Evolutionary conservation across 2,888 invertebrate species (phyloP).

Genomic region (Microctonus hyperodae): DNA sequence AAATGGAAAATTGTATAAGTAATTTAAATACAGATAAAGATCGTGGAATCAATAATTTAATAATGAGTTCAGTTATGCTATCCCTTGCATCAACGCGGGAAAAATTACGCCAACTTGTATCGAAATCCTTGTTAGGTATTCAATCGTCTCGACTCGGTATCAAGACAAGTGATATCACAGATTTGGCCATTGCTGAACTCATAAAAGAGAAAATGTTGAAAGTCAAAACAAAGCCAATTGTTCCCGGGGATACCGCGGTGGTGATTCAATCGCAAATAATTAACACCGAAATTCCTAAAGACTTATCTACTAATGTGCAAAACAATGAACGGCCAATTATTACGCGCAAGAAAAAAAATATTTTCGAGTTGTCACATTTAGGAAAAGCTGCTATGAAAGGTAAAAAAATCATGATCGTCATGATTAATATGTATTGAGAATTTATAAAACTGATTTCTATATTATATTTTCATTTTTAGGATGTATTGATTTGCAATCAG

Average conservation of each 20-base stretch:
- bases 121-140: constrained; percentile 71
- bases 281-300: constrained; percentile 5
- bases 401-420: constrained; percentile 44
- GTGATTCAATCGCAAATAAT: constrained; percentile 49
- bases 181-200: constrained; percentile 62
- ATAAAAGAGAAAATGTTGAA: constrained; percentile 64
- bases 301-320: constrained; percentile 21
- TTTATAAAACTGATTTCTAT: constrained; percentile 3
- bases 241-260: constrained; percentile 51
- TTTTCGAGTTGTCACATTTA: constrained; percentile 70
- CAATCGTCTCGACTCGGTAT: constrained; percentile 66
- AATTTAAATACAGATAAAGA: constrained; percentile 66
- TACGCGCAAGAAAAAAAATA: constrained; percentile 60
- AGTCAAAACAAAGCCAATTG: constrained; percentile 41
- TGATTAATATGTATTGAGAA: neutral
- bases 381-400: constrained; percentile 88
- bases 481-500: constrained; percentile 78
- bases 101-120: constrained; percentile 67
- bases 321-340: constrained; percentile 46
- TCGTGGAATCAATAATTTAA: constrained; percentile 68
- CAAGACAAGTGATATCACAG: constrained; percentile 62
- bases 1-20: constrained; percentile 74
- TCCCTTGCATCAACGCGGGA: constrained; percentile 68
- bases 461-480: constrained; percentile 65
- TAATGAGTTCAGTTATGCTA: constrained; percentile 75